Evolutionary conservation across 2,888 invertebrate species (phyloP), one percentile per base, ranked within the genome.

Genomic region (Noctua comes): DNA sequence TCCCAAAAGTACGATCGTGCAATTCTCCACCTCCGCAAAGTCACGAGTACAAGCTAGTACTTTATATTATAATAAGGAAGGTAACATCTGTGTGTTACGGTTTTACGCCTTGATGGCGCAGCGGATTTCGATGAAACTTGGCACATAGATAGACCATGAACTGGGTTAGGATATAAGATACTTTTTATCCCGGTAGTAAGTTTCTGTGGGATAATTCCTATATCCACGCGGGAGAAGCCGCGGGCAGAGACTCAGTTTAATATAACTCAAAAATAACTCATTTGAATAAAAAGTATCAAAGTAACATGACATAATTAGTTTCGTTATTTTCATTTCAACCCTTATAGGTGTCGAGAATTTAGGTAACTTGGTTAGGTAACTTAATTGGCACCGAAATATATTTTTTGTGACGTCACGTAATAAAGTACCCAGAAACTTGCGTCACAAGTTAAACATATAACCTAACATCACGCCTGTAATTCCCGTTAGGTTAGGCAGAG

Each of bases 391-490:
- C 16, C 40, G 0, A 48, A 59, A 62, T 27, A 76, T 18, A 76
- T 40, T 27, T 64, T 16, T 31, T n/a, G 1, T 73, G 73, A 76
- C 31, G 51, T 31, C 27, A 16, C 10, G 48, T 40, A 18, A 0
- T 13, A 11, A n/a, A 36, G 48, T 62, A 62, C 31, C 27, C 24
- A 73, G 7, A 24, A 11, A 2, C 40, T 31, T 54, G n/a, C 13
- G 74, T 51, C 64, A 62, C 0, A 68, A 24, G 57, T 40, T 48
- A 40, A 57, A 75, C 57, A 66, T 36, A 64, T n/a, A 64, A 74
- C 16, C 31, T 4, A 21, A 36, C 10, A 36, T 3, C 31, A 31
- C 31, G 3, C 31, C 10, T 64, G 31, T 31, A 4, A 11, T 64
- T 31, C 1, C 6, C 7, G 10, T 4, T 4, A 0, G 62, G 62